phyloP scores from a whole-genome alignment of 2,113 vertebrate genomes.

The Eptesicus fuscus region DNA sequence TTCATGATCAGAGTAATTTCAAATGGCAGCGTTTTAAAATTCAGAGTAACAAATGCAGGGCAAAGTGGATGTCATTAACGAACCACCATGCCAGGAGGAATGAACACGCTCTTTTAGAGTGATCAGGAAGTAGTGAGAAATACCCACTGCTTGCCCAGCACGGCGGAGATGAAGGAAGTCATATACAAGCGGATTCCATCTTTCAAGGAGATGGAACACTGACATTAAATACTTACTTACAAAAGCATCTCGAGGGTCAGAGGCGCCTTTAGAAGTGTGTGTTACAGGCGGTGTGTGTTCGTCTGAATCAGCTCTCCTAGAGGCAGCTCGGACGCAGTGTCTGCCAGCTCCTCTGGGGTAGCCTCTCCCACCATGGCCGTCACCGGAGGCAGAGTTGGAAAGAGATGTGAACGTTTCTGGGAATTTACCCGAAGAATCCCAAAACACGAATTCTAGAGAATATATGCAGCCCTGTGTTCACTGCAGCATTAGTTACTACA shows the following conservation, averaged over 20 bases:
- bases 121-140: neutral
- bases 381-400: neutral
- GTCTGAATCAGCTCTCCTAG: neutral
- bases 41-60: neutral
- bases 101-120: neutral
- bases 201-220: neutral
- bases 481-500: too few relatives aligned
- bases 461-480: too few relatives aligned
- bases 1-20: slow-evolving; percentile 5
- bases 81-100: neutral
- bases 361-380: neutral
- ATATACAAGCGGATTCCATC: neutral
- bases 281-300: neutral
- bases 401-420: neutral
- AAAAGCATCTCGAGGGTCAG: neutral
- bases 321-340: neutral
- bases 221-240: neutral
- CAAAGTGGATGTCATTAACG: neutral
- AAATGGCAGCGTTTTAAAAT: slow-evolving; percentile 38
- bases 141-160: neutral
- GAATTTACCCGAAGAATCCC: too few relatives aligned
- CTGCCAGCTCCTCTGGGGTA: neutral
- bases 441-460: too few relatives aligned
- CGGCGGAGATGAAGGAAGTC: neutral
- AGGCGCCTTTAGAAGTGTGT: neutral